Conservation (phyloP, 2,113 vertebrate genomes). For the Scopus umbretta region DNA sequence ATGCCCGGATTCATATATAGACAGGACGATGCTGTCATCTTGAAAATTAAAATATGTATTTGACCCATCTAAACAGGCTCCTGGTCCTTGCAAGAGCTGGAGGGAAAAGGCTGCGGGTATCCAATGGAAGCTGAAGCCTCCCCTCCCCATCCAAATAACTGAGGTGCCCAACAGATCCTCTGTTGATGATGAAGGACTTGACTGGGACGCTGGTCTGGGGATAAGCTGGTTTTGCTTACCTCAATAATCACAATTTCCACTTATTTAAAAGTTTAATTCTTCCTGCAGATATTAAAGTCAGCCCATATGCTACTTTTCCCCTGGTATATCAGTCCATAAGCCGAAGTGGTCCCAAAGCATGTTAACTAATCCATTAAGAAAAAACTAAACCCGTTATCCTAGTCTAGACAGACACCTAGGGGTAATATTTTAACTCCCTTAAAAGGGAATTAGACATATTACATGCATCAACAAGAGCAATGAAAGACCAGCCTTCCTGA, state of each 20-base stretch:
- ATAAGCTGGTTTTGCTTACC: not conserved
- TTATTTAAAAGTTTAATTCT: not conserved
- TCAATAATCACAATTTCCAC: not conserved
- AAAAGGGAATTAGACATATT: not conserved
- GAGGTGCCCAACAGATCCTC: not conserved
- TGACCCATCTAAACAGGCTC: not conserved
- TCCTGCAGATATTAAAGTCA: not conserved
- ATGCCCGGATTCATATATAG: rapidly evolving
- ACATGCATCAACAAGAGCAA: not conserved
- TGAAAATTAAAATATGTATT: not conserved
- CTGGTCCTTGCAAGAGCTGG: not conserved
- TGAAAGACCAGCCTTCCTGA: not conserved
- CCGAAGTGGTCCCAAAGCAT: not conserved
- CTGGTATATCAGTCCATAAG: not conserved
- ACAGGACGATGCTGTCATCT: no score
- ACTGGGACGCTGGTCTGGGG: not conserved
- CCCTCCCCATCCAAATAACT: not conserved
- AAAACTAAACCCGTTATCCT: not conserved
- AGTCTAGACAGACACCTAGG: not conserved
- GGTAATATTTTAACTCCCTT: not conserved
- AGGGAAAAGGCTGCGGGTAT: not conserved
- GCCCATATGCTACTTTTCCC: not conserved
- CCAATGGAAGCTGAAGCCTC: not conserved
- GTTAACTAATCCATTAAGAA: not conserved
- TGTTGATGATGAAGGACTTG: rapidly evolving